Evolutionary conservation across 2,888 invertebrate species (phyloP).

Genomic region (Rosalia funebris): DNA sequence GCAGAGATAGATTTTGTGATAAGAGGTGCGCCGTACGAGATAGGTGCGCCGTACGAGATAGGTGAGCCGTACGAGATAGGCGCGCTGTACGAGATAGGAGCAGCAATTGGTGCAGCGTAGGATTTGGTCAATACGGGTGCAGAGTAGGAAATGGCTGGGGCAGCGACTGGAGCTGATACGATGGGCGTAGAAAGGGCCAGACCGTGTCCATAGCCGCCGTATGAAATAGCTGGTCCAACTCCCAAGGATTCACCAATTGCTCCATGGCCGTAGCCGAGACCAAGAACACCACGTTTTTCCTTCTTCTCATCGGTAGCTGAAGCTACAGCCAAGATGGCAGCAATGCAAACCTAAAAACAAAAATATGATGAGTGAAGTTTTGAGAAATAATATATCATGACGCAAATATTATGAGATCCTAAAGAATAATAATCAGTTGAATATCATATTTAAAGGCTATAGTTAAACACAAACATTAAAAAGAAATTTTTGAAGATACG

Average conservation of each 20-base stretch:
- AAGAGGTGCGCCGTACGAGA: constrained; percentile 28
- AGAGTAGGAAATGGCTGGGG: constrained; percentile 3
- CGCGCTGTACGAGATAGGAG: constrained; percentile 30
- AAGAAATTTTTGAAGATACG: too few relatives aligned
- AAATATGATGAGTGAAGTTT: too few relatives aligned
- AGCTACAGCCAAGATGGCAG: constrained; percentile 43
- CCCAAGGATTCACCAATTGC: constrained; percentile 19
- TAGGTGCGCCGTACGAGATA: constrained; percentile 25
- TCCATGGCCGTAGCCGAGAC: constrained; percentile 43
- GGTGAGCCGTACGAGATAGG: constrained; percentile 23
- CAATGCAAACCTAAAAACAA: constrained; percentile 43
- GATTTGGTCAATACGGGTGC: not conserved
- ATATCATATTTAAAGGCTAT: too few relatives aligned
- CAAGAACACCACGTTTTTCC: constrained; percentile 49
- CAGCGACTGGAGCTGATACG: constrained; percentile 14
- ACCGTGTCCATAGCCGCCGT: constrained; percentile 22
- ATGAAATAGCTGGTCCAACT: constrained; percentile 25
- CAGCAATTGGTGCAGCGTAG: constrained; percentile 31
- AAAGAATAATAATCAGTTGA: too few relatives aligned
- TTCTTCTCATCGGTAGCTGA: constrained; percentile 42
- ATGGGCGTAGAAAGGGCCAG: constrained; percentile 24
- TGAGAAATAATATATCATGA: too few relatives aligned
- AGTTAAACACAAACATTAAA: too few relatives aligned
- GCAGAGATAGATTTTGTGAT: constrained; percentile 32
- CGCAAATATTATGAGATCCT: too few relatives aligned